Base-by-base conservation (phyloP, 2,797 vertebrate genomes). In the Lates japonicus region DNA sequence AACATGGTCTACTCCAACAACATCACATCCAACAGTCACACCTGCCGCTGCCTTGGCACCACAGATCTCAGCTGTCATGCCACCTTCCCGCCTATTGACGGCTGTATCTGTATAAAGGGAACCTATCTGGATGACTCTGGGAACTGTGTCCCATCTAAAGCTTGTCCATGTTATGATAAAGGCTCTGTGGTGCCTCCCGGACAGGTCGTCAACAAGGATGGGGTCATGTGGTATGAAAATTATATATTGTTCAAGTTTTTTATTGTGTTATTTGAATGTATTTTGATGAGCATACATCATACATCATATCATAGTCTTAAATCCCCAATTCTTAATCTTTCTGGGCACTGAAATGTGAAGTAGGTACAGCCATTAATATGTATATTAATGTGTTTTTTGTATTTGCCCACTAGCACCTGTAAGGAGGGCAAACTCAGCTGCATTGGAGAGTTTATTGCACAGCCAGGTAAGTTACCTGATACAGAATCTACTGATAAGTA, bases 161-260 rank as follows among this genome's bases (percentile, higher is more conserved):
- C 82, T 75, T 98, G 97, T 70, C 95, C 97, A 63, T 98, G 97
- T 78, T 97, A 97, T 85, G 89, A 95, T 77, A 88, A 95, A 72
- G 96, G 95, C 63, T 88, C 76, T 0, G 72, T 92, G n/a, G 80
- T 98, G 41, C 93, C 94, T 71, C 91, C 93, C 0, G 96, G 96
- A 76, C 94, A 97, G 87, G 93, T 96, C 1, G 51, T 97, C 73
- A 95, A 90, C 1, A 95, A 96, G 37, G 93, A 94, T 0, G 96
- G 95, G 0, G 19, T 90, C 63, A 70, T 96, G 84, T 98, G 97
- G 97, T 98, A 93, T 83, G 96, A 64, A 72, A 58, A 74, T 42
- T 0, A 29, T n/a, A 16, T 41, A 14, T 57, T 22, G 6, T 2
- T 10, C 42, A 19, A 2, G 14, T 16, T 39, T 46, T 48, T 4